Base-by-base conservation (phyloP, 2,888 invertebrate genomes). In the Lasius fuliginosus region DNA sequence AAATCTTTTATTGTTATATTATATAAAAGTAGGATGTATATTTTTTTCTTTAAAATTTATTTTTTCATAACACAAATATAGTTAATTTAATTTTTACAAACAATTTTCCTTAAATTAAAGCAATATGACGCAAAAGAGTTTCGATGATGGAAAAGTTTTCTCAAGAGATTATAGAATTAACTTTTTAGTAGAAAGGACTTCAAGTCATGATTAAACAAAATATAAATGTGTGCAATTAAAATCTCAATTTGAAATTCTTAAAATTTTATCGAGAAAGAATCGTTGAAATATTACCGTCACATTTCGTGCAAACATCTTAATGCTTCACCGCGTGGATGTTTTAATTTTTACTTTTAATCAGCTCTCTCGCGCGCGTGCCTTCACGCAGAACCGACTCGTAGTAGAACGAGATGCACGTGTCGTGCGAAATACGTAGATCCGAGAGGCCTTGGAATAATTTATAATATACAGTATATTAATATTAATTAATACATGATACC, bases 281-380 rank as follows among this genome's bases (percentile, higher is more conserved):
- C 15, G 12, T 62, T 60, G 30, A 60, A 12, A 27, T 74, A 12
- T n/a, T 8, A 62, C 36, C 15, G 40, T 49, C 49, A 27, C 6
- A 60, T 73, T 58, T 46, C 30, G n/a, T 64, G 23, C 15, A 30
- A 64, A 42, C n/a, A 46, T 6, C 30, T 75, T 15, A 46, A 64
- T 33, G 23, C 30, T 23, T 73, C 27, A 62, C 9, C 62, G 42
- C 65, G n/a, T 46, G 33, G 30, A 65, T 27, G 46, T 64, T 75
- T 64, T 33, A 76, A 76, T 76, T 76, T 18, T 67, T 23, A 76
- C 27, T 65, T 76, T 76, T 76, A 76, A 76, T 76, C 33, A 36
- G 36, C 23, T 49, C 49, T 33, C 36, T n/a, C 46, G 18, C 36
- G 30, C 46, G 18, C 40, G 30, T 73, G 30, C n/a, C n/a, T 62